phyloP scores from a whole-genome alignment of 2,888 invertebrate species.

The Drosophila acutilabella region DNA sequence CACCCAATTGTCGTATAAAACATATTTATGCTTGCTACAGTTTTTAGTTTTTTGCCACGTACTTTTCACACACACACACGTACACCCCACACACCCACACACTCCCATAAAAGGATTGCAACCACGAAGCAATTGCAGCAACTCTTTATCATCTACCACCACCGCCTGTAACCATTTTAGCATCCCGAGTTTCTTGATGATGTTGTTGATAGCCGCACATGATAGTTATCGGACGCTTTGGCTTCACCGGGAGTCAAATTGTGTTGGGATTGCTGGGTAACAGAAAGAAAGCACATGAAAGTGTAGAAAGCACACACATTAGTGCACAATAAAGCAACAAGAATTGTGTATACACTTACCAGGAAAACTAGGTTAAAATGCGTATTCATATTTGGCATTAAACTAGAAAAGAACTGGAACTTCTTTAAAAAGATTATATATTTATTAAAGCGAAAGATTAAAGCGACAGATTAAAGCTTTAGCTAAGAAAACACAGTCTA shows the following conservation, averaged over 20 bases:
- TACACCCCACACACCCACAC: not conserved
- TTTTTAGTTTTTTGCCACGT: slow-evolving; percentile 56
- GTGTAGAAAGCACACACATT: slow-evolving; percentile 22
- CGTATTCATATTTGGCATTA: too few species aligned
- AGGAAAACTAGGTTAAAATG: too few species aligned
- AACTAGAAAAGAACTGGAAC: too few species aligned
- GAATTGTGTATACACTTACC: slow-evolving; percentile 27
- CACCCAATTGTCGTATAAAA: slow-evolving; percentile 67
- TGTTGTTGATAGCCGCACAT: slow-evolving; percentile 77
- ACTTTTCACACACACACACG: slow-evolving; percentile 19
- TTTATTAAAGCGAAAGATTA: too few species aligned
- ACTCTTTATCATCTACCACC: slow-evolving; percentile 46
- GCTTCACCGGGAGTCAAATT: slow-evolving; percentile 50
- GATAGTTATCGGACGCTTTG: slow-evolving; percentile 69
- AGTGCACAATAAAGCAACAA: not conserved
- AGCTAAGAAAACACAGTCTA: too few species aligned
- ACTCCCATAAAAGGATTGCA: slow-evolving; percentile 53
- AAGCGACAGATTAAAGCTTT: too few species aligned
- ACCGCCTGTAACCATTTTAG: not conserved
- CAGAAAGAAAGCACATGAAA: slow-evolving; percentile 7
- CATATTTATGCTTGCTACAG: slow-evolving; percentile 72
- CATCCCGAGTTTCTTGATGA: slow-evolving; percentile 63
- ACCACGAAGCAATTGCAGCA: slow-evolving; percentile 72
- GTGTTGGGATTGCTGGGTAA: slow-evolving; percentile 34
- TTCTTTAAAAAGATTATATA: too few species aligned